Conservation (phyloP, 2,888 invertebrate genomes). For the Drosophila barbarae region DNA sequence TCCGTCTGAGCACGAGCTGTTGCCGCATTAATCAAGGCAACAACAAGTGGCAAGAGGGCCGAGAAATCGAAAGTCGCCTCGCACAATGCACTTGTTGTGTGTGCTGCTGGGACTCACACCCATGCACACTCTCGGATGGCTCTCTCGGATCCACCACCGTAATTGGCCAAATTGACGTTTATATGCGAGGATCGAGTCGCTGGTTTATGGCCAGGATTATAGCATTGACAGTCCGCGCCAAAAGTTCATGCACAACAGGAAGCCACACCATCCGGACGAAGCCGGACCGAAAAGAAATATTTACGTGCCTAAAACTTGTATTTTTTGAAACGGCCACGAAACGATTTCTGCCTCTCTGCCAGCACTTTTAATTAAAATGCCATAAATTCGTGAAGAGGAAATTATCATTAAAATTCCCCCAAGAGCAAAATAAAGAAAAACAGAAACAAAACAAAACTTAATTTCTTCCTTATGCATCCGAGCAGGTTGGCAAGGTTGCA, state of each 20-base stretch:
- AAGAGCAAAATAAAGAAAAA: slow-evolving; percentile 3
- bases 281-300: slow-evolving; percentile 10
- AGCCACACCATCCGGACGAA: slow-evolving; percentile 26
- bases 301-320: slow-evolving; percentile 67
- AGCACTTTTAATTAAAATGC: slow-evolving; percentile 70
- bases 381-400: slow-evolving; percentile 71
- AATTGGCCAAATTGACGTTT: slow-evolving; percentile 73
- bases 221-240: slow-evolving; percentile 55
- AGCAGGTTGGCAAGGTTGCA: slow-evolving; percentile 39
- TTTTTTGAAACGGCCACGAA: slow-evolving; percentile 40
- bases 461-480: slow-evolving; percentile 47
- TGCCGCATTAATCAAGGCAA: slow-evolving; percentile 65
- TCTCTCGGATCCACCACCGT: slow-evolving; percentile 44
- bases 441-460: slow-evolving; percentile 32
- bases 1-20: slow-evolving; percentile 57
- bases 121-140: not conserved
- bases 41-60: slow-evolving; percentile 64
- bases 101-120: slow-evolving; percentile 18
- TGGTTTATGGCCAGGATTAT: slow-evolving; percentile 61
- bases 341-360: slow-evolving; percentile 24
- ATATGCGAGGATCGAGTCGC: slow-evolving; percentile 52
- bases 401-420: slow-evolving; percentile 69
- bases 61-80: slow-evolving; percentile 65
- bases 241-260: slow-evolving; percentile 62
- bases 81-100: slow-evolving; percentile 56